Base-by-base conservation (phyloP, 30 jellyfish, hydroid and myxozoan genomes). In the Aurelia aurita complex sp. Pacific region DNA sequence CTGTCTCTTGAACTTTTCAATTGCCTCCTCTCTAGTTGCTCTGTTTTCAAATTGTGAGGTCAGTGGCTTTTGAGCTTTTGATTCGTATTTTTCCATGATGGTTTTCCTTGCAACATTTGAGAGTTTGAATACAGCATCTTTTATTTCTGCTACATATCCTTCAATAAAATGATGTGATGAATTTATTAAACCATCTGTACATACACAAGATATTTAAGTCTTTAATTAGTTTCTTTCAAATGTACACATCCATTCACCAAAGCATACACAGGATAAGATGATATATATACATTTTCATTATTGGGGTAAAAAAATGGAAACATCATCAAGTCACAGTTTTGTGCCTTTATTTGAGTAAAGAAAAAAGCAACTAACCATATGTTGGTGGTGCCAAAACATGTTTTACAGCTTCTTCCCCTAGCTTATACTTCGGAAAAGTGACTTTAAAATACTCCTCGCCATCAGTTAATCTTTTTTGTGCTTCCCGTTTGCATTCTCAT, bases 371-470 rank as follows among this genome's bases (percentile, higher is more conserved):
- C 83, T 42, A 17, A 73, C 83, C 83, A 73, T 73, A 51, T 17
- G 43, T 73, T 17, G 83, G 69, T 73, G 83, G 83, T 14, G 57
- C 83, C 18, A 67, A 67, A 55, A 73, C 69, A 17, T 29, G 68
- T 73, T 42, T 43, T 5, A 73, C 83, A 55, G 63, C 76, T 59
- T 77, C 77, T 32, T 64, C 77, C 63, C 87, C 87, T 18, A 55
- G 65, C 77, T 77, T 77, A 65, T 23, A 77, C 74, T 77, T 64
- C 18, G 87, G 87, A 57, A 54, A 77, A 7, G 76, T 14, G 35
- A 77, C 87, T 13, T 46, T 35, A 64, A 77, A 61, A 14, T 3
- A 3, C 19, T 77, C 77, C 64, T 77, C 60, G 15, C 87, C 77
- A 54, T 61, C 64, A 23, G 61, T 35, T 43, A 7, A 5, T 13